Percentiles rank a stretch among this genome's conserved stretches.
phyloP scores from a whole-genome alignment of 2,113 vertebrate species.

The Puntigrus tetrazona region DNA sequence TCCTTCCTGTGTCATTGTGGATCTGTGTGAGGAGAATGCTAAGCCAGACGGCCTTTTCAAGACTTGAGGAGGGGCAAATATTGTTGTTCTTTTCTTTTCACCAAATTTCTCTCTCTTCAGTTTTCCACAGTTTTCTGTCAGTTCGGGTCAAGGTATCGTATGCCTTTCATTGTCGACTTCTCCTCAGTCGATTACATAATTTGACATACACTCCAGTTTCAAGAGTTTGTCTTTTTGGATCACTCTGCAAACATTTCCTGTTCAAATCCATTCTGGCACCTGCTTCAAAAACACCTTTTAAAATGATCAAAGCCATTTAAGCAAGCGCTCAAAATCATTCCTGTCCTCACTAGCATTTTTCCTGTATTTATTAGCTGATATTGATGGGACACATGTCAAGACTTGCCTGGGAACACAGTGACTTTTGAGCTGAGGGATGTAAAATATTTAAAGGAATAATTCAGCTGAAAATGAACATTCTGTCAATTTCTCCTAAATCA shows the following conservation, averaged over 20 bases:
- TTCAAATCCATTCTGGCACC: background rate
- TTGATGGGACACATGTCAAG: background rate
- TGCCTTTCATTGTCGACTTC: conserved; percentile 19
- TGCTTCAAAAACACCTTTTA: conserved; percentile 10
- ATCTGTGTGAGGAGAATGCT: conserved; percentile 47
- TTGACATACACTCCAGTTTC: background rate
- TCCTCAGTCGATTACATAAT: conserved; percentile 1
- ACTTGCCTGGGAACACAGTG: background rate
- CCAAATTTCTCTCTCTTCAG: conserved; percentile 30
- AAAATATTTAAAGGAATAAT: background rate
- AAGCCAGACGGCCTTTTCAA: conserved; percentile 56
- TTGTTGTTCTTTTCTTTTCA: conserved; percentile 45
- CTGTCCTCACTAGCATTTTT: background rate
- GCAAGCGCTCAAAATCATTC: background rate
- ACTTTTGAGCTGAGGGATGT: background rate
- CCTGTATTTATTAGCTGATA: background rate
- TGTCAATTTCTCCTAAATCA: background rate
- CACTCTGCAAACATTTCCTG: conserved; percentile 2
- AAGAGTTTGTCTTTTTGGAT: conserved; percentile 17
- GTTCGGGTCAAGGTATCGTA: background rate
- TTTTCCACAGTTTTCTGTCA: conserved; percentile 20
- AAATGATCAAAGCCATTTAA: conserved; percentile 10
- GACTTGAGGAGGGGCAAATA: conserved; percentile 54
- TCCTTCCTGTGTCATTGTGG: conserved; percentile 77
- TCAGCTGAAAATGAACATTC: background rate